Evolutionary conservation across 2,888 invertebrate genomes (phyloP).

Genomic region (Cancer borealis): DNA sequence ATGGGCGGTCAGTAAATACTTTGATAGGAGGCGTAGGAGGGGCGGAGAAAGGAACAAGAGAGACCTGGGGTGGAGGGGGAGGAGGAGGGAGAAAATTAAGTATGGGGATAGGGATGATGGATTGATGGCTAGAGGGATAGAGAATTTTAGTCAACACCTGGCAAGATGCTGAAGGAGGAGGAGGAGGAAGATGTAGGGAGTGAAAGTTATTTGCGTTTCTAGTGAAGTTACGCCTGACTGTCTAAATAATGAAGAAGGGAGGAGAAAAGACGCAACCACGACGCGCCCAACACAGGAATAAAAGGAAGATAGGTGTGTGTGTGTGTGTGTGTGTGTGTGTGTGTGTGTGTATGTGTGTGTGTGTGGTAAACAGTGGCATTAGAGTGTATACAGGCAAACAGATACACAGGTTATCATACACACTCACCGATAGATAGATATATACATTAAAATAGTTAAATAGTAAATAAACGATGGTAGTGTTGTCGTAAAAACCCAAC

Average conservation of each 20-base stretch:
- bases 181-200: background rate
- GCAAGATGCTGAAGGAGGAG: background rate
- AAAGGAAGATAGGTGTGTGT: background rate
- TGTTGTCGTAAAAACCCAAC: background rate
- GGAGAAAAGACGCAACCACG: background rate
- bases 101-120: background rate
- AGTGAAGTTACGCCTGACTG: background rate
- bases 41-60: background rate
- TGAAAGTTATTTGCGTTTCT: slow-evolving; percentile 24
- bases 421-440: background rate
- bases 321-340: background rate
- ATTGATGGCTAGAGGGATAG: background rate
- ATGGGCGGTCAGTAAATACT: background rate
- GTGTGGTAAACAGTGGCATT: background rate
- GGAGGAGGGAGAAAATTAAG: background rate
- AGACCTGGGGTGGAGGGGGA: background rate
- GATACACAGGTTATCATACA: background rate
- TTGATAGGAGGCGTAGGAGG: background rate
- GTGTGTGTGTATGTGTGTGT: background rate
- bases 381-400: background rate
- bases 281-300: background rate
- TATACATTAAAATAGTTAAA: background rate
- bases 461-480: background rate
- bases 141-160: background rate
- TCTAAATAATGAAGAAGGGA: slow-evolving; percentile 6